phyloP scores from a whole-genome alignment of 2,113 vertebrate species.

The Gobius niger region DNA sequence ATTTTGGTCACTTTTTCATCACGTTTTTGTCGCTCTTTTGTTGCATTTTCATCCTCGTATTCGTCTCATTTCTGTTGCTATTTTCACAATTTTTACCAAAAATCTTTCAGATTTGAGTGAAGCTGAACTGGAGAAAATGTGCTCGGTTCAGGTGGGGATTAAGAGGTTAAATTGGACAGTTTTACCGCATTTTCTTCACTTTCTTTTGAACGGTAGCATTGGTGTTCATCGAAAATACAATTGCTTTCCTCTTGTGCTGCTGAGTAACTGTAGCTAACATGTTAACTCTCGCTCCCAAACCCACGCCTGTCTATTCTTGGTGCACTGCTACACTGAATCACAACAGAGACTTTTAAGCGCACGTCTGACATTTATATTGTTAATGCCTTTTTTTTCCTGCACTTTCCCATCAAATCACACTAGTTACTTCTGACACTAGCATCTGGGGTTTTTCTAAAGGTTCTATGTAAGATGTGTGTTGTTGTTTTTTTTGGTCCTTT shows the following conservation, averaged over 20 bases:
- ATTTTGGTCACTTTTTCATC: too few relatives aligned
- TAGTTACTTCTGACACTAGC: not conserved
- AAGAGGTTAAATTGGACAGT: too few relatives aligned
- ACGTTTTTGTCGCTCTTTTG: too few relatives aligned
- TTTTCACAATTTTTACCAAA: too few relatives aligned
- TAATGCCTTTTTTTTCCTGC: constrained; percentile 25
- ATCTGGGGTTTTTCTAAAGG: not conserved
- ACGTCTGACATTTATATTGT: constrained; percentile 50
- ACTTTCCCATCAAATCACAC: not conserved
- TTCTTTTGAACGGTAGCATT: not conserved
- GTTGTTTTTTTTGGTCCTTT: too few relatives aligned
- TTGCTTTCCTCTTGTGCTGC: constrained; percentile 27
- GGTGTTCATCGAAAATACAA: constrained; percentile 25
- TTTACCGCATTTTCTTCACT: too few relatives aligned
- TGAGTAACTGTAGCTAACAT: constrained; percentile 54
- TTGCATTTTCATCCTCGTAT: too few relatives aligned
- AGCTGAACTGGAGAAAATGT: too few relatives aligned
- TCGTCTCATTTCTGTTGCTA: too few relatives aligned
- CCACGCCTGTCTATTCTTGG: constrained; percentile 69
- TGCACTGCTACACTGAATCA: constrained; percentile 62
- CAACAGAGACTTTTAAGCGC: constrained; percentile 58
- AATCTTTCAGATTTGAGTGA: too few relatives aligned
- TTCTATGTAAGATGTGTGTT: not conserved
- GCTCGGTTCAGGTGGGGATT: too few relatives aligned
- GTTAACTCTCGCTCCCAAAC: constrained; percentile 65